Conservation (phyloP, 2,888 invertebrate genomes). For the Ditula angustiorana region DNA sequence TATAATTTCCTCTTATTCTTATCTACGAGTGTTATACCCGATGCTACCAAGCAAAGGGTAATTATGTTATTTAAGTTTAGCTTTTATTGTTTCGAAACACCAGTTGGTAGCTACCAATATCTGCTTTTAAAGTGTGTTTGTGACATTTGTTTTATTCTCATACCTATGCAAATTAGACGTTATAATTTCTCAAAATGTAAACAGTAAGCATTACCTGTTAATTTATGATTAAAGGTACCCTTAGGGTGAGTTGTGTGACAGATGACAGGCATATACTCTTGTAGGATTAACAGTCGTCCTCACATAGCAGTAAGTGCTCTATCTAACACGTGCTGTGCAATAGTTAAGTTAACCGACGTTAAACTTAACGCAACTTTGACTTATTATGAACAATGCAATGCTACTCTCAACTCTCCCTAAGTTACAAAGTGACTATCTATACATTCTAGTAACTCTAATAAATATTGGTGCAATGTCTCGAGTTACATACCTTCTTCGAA, state of each 20-base stretch:
- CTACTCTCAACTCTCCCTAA: conserved; percentile 37
- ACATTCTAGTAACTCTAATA: conserved; percentile 30
- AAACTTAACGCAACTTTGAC: background rate
- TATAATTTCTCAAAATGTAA: conserved; percentile 34
- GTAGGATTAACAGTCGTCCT: background rate
- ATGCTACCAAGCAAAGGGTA: background rate
- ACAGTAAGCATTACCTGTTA: background rate
- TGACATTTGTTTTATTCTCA: background rate
- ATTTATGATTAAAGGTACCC: conserved; percentile 12
- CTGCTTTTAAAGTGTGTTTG: background rate
- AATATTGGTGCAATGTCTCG: conserved; percentile 39
- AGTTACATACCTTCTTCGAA: conserved; percentile 25
- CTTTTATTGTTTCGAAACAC: background rate
- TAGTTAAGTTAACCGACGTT: background rate
- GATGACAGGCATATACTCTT: background rate
- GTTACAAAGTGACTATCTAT: conserved; percentile 31
- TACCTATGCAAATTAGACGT: background rate
- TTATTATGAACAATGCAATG: conserved; percentile 5
- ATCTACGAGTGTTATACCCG: background rate
- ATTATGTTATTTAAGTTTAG: background rate
- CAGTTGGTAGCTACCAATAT: background rate
- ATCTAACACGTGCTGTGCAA: conserved; percentile 12
- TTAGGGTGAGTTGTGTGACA: conserved; percentile 17
- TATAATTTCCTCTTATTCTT: conserved; percentile 13
- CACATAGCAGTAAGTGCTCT: background rate